Conservation (phyloP, 2,888 invertebrate species). For the Ichneumoninae sp. region DNA sequence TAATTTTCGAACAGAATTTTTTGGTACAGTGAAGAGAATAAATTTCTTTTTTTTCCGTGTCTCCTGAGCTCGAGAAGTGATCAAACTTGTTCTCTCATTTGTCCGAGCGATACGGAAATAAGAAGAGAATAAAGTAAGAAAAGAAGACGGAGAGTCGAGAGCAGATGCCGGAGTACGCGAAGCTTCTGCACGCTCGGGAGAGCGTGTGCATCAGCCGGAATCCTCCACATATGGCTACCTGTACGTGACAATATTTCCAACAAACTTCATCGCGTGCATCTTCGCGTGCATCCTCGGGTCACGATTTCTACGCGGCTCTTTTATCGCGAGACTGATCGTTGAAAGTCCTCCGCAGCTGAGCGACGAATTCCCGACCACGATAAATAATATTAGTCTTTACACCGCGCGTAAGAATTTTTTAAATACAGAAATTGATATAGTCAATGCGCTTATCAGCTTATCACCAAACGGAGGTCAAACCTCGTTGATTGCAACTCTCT, state of each 20-base stretch:
- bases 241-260: constrained; percentile 48
- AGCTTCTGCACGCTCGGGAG: background rate
- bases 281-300: constrained; percentile 44
- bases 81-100: constrained; percentile 10
- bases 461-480: constrained; percentile 5
- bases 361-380: constrained; percentile 21
- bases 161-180: background rate
- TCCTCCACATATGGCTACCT: constrained; percentile 17
- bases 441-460: background rate
- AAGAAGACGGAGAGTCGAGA: background rate
- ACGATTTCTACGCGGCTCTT: constrained; percentile 38
- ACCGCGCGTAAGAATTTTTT: background rate
- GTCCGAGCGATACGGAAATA: constrained; percentile 17
- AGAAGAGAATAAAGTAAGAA: constrained; percentile 4
- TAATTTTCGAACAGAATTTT: too few relatives aligned
- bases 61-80: background rate
- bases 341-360: constrained; percentile 35
- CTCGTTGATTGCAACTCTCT: constrained; percentile 8
- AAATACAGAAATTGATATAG: background rate
- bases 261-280: constrained; percentile 38
- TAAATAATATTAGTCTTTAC: constrained; percentile 27
- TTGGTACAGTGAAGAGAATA: background rate
- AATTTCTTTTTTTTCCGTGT: too few relatives aligned
- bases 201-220: constrained; percentile 31
- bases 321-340: constrained; percentile 29